Base-by-base conservation (phyloP, 2,888 invertebrate species). In the Ichneumoninae sp. region DNA sequence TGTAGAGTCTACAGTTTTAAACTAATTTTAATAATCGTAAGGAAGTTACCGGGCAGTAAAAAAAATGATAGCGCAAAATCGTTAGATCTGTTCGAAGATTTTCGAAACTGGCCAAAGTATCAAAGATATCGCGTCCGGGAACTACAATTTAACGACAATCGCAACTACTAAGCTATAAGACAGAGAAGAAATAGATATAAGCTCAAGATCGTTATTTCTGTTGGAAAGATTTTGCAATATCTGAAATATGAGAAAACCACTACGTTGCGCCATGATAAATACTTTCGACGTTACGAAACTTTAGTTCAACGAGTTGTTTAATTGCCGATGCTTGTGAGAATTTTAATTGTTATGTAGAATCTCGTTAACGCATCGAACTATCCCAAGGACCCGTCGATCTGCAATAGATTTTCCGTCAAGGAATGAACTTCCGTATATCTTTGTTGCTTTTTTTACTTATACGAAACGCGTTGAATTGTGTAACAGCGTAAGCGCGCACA, bases 401-500 rank as follows among this genome's bases (percentile, higher is more conserved):
- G 13, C 16, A 26, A 57, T 13, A 22, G 26, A n/a, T 13, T 40
- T 26, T 26, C 40, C 22, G 26, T 16, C 16, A 40, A 19, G 8
- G 40, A 57, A 72, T 57, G 10, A 22, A 72, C 8, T 54, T 54
- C 54, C 54, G 54, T 54, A 6, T 54, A 8, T 54, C 19, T 54
- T 19, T 52, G 5, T 57, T 30, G 30, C 19, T 8, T 26, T 57
- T 62, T 13, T 47, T 47, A 16, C n/a, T 30, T 30, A 5, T 33
- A 16, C 13, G n/a, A 6, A 36, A 74, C 44, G 44, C 30, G 30
- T 44, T 7, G 2, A 57, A 44, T 62, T 16, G 30, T 30, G 30
- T n/a, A 6, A 10, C 33, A 16, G n/a, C 62, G 5, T 62, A 30
- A 36, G 22, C 74, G 74, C 62, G 74, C 62, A 65, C 74, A 62